phyloP scores from a whole-genome alignment of 1,140 invertebrate species.

The Drosophila orena region DNA sequence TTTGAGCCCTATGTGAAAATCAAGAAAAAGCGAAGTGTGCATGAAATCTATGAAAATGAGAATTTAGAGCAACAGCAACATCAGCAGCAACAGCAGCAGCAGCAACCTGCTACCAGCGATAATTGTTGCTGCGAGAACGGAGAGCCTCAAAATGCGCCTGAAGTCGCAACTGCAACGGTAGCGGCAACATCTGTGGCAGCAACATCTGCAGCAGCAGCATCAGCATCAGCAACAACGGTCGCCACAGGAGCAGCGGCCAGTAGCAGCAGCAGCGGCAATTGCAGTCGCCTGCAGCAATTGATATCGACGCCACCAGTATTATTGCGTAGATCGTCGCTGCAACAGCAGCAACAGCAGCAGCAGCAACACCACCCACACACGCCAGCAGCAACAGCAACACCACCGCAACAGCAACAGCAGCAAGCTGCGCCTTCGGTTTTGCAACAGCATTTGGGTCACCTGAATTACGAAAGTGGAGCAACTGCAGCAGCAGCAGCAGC shows the following conservation, averaged over 20 bases:
- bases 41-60: conserved; percentile 78
- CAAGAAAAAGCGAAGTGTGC: conserved; percentile 82
- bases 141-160: conserved; percentile 57
- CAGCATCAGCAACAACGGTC: conserved; percentile 35
- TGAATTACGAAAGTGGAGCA: conserved; percentile 84
- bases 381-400: conserved; percentile 46
- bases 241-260: conserved; percentile 35
- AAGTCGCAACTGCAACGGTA: conserved; percentile 24
- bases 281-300: conserved; percentile 83
- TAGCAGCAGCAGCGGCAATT: conserved; percentile 67
- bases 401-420: conserved; percentile 26
- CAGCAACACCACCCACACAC: conserved; percentile 55
- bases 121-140: conserved; percentile 77
- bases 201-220: conserved; percentile 24
- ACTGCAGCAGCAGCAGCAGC: conserved; percentile 53
- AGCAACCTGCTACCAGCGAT: conserved; percentile 53
- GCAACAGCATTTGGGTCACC: conserved; percentile 85
- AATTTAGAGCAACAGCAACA: conserved; percentile 69
- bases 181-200: conserved; percentile 20
- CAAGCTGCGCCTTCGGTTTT: conserved; percentile 74
- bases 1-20: conserved; percentile 85
- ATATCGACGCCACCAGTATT: conserved; percentile 84
- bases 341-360: conserved; percentile 49
- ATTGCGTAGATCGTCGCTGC: conserved; percentile 73
- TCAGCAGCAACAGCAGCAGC: conserved; percentile 39